Conservation (phyloP, 2,797 vertebrate species). For the Acrossocheilus wenchowensis region DNA sequence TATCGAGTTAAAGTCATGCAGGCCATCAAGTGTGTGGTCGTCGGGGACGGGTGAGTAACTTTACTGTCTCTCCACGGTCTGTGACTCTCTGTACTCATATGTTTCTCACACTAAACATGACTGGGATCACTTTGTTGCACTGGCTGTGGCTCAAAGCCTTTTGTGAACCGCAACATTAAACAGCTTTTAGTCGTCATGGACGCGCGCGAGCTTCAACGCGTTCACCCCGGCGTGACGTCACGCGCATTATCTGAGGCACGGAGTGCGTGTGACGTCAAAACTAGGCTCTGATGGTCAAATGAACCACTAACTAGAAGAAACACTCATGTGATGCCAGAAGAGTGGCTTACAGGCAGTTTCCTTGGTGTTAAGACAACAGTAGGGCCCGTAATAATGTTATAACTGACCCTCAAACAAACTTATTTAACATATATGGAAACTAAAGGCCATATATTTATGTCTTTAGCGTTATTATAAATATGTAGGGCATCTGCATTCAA, state of each 20-base stretch:
- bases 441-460: not conserved
- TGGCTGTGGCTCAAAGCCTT: not conserved
- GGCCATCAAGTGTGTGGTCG: conserved; percentile 99
- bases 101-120: not conserved
- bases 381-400: not conserved
- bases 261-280: not conserved
- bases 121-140: not conserved
- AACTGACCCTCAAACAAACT: not conserved
- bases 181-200: not conserved
- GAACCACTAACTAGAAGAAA: not conserved
- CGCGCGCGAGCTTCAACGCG: not conserved
- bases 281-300: not conserved
- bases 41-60: conserved; percentile 92
- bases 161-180: not conserved
- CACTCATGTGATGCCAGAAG: not conserved
- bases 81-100: too few relatives aligned
- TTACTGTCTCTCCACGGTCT: not conserved
- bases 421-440: not conserved
- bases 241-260: not conserved
- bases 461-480: not conserved
- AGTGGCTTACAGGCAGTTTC: not conserved
- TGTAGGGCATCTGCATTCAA: not conserved
- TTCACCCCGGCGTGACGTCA: not conserved
- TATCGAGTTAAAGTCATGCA: conserved; percentile 82
- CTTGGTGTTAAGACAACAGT: not conserved